Evolutionary conservation across 2,113 vertebrate species (phyloP).

Genomic region (Macaca mulatta): DNA sequence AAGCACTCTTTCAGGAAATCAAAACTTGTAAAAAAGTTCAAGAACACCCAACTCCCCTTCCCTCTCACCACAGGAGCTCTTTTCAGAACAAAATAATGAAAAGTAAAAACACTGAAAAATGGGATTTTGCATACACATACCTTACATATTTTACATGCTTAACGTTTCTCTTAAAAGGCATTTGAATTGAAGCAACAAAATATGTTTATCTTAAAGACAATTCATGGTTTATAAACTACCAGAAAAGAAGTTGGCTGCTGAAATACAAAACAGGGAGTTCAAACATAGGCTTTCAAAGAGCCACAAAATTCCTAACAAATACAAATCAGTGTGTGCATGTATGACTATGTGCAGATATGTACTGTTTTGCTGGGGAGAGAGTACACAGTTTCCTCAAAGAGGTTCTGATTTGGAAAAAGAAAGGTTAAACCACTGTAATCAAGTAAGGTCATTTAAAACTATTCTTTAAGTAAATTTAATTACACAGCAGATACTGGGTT

Average conservation of each 20-base stretch:
- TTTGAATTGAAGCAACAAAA: background rate
- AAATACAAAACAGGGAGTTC: slow-evolving; percentile 25
- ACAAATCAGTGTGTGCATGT: background rate
- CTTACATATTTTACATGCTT: background rate
- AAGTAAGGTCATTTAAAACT: background rate
- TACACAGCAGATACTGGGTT: background rate
- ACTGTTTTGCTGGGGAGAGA: background rate
- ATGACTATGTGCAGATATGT: rapidly evolving
- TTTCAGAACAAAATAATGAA: background rate
- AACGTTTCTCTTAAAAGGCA: background rate
- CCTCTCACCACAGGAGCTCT: background rate
- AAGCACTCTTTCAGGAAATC: background rate
- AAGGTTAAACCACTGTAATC: background rate
- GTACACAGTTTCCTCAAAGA: background rate
- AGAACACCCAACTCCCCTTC: background rate
- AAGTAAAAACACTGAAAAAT: background rate
- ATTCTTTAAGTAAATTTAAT: background rate
- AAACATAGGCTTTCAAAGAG: slow-evolving; percentile 12
- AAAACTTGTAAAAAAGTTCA: background rate
- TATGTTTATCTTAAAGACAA: background rate
- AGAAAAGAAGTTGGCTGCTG: background rate
- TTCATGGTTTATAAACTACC: background rate
- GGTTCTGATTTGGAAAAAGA: background rate
- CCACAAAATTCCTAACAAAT: background rate
- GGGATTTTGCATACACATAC: background rate